Conservation (phyloP, 1,140 invertebrate genomes). For the Hycleus phaleratus region DNA sequence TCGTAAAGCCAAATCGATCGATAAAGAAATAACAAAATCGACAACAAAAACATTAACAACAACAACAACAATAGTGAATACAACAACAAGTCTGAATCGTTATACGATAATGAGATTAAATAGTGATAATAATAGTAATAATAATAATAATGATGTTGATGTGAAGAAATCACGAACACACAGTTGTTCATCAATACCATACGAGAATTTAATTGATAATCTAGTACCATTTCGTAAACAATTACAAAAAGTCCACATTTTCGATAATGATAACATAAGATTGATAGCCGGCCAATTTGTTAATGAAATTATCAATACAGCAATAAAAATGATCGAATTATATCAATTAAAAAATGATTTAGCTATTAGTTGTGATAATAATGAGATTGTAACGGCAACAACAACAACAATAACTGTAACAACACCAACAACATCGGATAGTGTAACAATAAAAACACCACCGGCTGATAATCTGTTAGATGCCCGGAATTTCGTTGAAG, state of each 20-base stretch:
- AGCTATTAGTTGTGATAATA: background rate
- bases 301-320: background rate
- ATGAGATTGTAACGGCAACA: background rate
- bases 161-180: slow-evolving; percentile 35
- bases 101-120: slow-evolving; percentile 36
- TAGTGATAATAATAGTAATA: slow-evolving; percentile 18
- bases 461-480: slow-evolving; percentile 31
- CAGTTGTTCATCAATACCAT: slow-evolving; percentile 38
- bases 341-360: slow-evolving; percentile 1
- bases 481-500: slow-evolving; percentile 37
- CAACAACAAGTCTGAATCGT: slow-evolving; percentile 33
- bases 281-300: background rate
- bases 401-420: background rate
- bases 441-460: slow-evolving; percentile 6
- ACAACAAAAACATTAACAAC: background rate
- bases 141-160: slow-evolving; percentile 23
- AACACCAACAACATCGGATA: background rate
- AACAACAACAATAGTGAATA: slow-evolving; percentile 22
- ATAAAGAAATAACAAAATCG: background rate
- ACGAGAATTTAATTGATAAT: slow-evolving; percentile 40
- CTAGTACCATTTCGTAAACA: slow-evolving; percentile 38
- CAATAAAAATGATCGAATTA: background rate
- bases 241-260: slow-evolving; percentile 37
- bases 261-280: slow-evolving; percentile 22
- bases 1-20: slow-evolving; percentile 21